These are phyloP conservation scores for Lamellibrachia satsuma DNA, from an alignment of 2,888 invertebrate species.

Conservation along the genomic window DNA sequence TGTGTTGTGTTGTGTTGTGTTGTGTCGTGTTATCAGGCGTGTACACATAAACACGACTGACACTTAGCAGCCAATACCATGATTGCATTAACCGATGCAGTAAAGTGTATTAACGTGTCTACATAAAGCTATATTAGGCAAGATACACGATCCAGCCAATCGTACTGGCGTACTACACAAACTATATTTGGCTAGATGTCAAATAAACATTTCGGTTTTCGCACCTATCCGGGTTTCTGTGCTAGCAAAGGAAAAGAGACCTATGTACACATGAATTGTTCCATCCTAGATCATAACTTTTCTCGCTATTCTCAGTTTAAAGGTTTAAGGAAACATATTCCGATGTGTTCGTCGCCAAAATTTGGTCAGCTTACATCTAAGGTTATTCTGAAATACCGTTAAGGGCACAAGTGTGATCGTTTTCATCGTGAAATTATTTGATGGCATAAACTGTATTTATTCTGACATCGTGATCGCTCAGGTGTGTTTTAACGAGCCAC, in stretches of 20 bases:
- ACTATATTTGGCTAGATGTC: background rate
- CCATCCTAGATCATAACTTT: no score
- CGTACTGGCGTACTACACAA: background rate
- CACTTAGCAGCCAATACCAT: background rate
- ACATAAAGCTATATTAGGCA: background rate
- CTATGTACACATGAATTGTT: background rate
- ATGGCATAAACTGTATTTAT: no score
- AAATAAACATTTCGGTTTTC: background rate
- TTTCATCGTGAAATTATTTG: no score
- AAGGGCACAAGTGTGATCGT: no score
- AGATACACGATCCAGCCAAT: background rate
- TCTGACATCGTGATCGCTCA: no score
- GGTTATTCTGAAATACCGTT: no score
- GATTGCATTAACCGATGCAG: background rate
- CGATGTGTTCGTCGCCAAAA: no score
- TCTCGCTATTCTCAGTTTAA: no score
- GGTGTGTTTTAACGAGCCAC: no score
- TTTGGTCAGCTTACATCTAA: no score
- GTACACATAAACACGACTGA: background rate
- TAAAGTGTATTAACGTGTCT: background rate
- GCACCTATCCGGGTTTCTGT: background rate
- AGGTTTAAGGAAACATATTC: no score
- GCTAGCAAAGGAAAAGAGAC: background rate
- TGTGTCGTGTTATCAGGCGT: background rate
- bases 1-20: no score